Conservation (phyloP, 2,113 vertebrate species). For the Erythrolamprus reginae region DNA sequence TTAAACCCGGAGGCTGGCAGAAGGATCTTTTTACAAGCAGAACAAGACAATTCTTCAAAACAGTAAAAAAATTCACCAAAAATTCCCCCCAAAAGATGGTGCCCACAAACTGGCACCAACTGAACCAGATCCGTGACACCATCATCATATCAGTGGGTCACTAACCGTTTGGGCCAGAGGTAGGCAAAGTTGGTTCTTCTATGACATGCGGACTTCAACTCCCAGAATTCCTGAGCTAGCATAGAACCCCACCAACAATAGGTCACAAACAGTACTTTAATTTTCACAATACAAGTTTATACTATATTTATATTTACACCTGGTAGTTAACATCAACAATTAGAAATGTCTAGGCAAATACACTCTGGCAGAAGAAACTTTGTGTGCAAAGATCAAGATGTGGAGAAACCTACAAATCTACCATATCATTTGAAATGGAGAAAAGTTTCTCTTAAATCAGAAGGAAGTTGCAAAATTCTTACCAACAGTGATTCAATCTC, state of each 20-base stretch:
- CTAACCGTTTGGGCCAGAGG: too few species aligned
- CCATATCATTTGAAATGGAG: neutral
- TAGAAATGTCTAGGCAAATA: neutral
- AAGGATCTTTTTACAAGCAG: too few species aligned
- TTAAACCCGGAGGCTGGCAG: too few species aligned
- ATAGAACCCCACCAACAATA: neutral
- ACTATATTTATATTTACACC: constrained; percentile 29
- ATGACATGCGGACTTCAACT: too few species aligned
- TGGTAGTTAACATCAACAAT: constrained; percentile 22
- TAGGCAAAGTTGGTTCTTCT: too few species aligned
- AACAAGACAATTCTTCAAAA: too few species aligned
- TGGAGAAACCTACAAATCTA: neutral
- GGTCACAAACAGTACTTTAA: constrained; percentile 51
- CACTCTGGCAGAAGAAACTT: neutral
- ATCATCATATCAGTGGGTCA: too few species aligned
- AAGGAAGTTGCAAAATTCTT: neutral
- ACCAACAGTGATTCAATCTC: neutral
- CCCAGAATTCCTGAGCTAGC: too few species aligned
- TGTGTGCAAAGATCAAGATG: neutral
- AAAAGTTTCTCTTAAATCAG: neutral
- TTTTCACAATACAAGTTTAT: constrained; percentile 51
- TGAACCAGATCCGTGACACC: too few species aligned
- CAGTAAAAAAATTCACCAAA: too few species aligned
- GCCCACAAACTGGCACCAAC: too few species aligned
- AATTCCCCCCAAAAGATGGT: too few species aligned